Conservation (phyloP, 1,140 invertebrate species). For the Diplogasteroides magnus region DNA sequence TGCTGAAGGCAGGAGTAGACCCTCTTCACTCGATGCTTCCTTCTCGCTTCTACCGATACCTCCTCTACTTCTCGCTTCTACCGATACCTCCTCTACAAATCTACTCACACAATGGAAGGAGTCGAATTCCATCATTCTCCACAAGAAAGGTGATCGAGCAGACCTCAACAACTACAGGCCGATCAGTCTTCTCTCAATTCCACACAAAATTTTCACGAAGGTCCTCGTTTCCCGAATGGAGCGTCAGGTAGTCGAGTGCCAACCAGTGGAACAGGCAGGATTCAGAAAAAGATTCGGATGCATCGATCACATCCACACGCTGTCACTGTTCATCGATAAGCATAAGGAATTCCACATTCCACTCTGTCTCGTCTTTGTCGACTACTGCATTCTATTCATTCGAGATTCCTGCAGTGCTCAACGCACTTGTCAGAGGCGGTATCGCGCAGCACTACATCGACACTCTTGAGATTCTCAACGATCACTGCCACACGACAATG, state of each 20-base stretch:
- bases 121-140: no score
- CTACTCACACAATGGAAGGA: no score
- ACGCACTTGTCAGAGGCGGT: conserved; percentile 14
- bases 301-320: no score
- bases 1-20: no score
- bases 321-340: conserved; percentile 29
- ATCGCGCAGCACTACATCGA: conserved; percentile 18
- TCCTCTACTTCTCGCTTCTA: no score
- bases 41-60: no score
- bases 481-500: not conserved
- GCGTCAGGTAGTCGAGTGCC: not conserved
- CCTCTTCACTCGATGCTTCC: no score
- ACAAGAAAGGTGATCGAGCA: no score
- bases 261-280: conserved; percentile 31
- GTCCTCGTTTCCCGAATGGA: no score
- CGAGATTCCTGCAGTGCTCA: conserved; percentile 13
- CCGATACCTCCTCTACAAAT: no score
- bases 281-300: conserved; percentile 27
- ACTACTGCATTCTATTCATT: conserved; percentile 30
- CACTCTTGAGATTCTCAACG: conserved; percentile 15
- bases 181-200: conserved; percentile 17
- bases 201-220: conserved; percentile 15
- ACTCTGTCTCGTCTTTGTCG: conserved; percentile 24
- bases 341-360: conserved; percentile 11
- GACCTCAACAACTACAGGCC: no score